Conservation (phyloP, 1,140 invertebrate genomes). For the Marisa cornuarietis region DNA sequence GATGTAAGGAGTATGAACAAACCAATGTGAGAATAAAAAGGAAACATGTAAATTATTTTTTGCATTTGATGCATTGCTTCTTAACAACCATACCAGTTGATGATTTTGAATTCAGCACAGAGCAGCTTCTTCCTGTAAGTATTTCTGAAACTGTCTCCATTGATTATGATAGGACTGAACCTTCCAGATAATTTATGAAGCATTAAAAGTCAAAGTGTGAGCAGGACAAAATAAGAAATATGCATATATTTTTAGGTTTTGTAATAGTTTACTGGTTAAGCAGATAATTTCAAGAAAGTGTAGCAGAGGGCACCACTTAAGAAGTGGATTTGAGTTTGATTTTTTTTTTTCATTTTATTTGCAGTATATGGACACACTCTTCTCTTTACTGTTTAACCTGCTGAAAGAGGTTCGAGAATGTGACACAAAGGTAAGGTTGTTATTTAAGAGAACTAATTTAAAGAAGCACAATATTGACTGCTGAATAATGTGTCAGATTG, state of each 20-base stretch:
- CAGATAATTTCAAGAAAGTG: neutral
- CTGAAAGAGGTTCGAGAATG: slow-evolving; percentile 89
- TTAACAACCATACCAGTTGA: slow-evolving; percentile 75
- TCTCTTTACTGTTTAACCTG: slow-evolving; percentile 82
- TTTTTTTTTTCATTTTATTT: slow-evolving; percentile 54
- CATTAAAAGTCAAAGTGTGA: neutral
- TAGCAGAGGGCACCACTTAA: no score
- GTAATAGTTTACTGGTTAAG: neutral
- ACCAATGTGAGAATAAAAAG: neutral
- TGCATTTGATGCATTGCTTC: slow-evolving; percentile 31
- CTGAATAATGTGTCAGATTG: no score
- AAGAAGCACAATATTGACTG: no score
- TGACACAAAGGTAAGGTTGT: slow-evolving; percentile 82
- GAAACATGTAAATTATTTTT: neutral
- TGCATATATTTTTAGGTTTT: no score
- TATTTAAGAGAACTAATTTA: no score
- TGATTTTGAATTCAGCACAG: slow-evolving; percentile 90
- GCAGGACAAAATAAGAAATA: no score
- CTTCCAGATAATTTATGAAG: neutral
- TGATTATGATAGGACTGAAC: neutral
- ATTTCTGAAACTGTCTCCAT: neutral
- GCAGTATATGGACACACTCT: slow-evolving; percentile 81
- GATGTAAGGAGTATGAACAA: neutral
- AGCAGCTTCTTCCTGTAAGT: slow-evolving; percentile 76
- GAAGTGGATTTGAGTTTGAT: neutral